A percentile compares a stretch with the other conserved stretches of the same genome.
phyloP scores from a whole-genome alignment of 2,113 vertebrate species.

The Megalops atlanticus region DNA sequence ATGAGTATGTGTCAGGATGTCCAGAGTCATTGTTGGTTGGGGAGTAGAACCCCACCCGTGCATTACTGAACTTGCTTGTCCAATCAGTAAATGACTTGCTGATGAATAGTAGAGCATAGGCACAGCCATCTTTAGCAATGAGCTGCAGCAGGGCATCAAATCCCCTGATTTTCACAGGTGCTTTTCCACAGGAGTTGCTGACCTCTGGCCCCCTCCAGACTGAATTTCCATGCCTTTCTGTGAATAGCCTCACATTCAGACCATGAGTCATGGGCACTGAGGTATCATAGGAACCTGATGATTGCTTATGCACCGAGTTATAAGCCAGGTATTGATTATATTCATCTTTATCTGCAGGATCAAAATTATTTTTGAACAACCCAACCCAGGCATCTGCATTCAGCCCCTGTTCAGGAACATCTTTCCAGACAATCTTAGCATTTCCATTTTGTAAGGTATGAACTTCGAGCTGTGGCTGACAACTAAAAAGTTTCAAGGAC shows the following conservation, averaged over 20 bases:
- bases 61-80: background rate
- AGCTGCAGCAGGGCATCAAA: slow-evolving; percentile 17
- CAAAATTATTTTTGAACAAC: background rate
- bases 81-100: slow-evolving; percentile 11
- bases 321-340: background rate
- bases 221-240: background rate
- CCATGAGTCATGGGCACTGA: background rate
- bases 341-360: background rate
- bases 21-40: background rate
- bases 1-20: background rate
- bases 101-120: slow-evolving; percentile 12
- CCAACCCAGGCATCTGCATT: background rate
- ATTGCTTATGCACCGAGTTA: background rate
- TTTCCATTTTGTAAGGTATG: background rate
- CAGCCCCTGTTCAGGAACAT: background rate
- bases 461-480: background rate
- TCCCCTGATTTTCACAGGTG: background rate
- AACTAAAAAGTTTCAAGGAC: background rate
- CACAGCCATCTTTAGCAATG: slow-evolving; percentile 1
- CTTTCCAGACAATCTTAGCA: background rate
- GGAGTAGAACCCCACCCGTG: slow-evolving; percentile 20
- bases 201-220: background rate
- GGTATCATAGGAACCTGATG: background rate
- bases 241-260: slow-evolving; percentile 2
- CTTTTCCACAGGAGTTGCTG: background rate